A percentile compares a stretch with the other conserved stretches of the same genome.
These are phyloP conservation scores for Drosophila baimaii DNA, from an alignment of 1,140 invertebrate genomes.

Conservation along the genomic window DNA sequence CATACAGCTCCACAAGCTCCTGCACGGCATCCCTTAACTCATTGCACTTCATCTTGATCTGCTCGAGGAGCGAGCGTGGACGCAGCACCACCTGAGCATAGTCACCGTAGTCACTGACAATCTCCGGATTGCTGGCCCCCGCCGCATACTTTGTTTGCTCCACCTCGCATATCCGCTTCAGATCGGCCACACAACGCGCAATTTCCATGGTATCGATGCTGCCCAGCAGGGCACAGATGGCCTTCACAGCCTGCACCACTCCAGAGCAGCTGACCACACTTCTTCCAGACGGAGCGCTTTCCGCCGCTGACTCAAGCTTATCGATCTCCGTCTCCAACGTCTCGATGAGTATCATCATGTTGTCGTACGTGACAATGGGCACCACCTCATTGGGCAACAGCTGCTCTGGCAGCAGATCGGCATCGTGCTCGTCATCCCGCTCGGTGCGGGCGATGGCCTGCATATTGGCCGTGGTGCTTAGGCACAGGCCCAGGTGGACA, in stretches of 20 bases:
- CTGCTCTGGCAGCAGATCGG: conserved; percentile 89
- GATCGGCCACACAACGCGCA: conserved; percentile 89
- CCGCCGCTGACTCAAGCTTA: conserved; percentile 88
- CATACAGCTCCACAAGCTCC: conserved; percentile 91
- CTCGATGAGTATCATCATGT: conserved; percentile 92
- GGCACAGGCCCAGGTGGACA: conserved; percentile 91
- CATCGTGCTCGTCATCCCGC: conserved; percentile 91
- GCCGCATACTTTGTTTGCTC: conserved; percentile 69
- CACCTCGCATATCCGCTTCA: conserved; percentile 87
- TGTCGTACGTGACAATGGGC: conserved; percentile 88
- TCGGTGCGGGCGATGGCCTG: conserved; percentile 85
- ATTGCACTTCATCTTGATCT: conserved; percentile 87
- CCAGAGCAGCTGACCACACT: conserved; percentile 85
- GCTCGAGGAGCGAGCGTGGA: conserved; percentile 85
- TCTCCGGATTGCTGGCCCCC: conserved; percentile 78
- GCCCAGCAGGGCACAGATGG: conserved; percentile 94
- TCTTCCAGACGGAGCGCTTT: conserved; percentile 86
- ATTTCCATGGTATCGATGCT: conserved; percentile 94
- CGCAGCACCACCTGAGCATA: conserved; percentile 87
- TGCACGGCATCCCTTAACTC: conserved; percentile 90
- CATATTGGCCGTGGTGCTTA: conserved; percentile 87
- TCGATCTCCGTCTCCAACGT: conserved; percentile 93
- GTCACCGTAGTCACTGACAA: conserved; percentile 86
- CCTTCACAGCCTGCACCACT: conserved; percentile 95
- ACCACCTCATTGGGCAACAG: conserved; percentile 90